These are phyloP conservation scores for Meda fulgida DNA, from an alignment of 2,797 vertebrate species.

Conservation along the genomic window DNA sequence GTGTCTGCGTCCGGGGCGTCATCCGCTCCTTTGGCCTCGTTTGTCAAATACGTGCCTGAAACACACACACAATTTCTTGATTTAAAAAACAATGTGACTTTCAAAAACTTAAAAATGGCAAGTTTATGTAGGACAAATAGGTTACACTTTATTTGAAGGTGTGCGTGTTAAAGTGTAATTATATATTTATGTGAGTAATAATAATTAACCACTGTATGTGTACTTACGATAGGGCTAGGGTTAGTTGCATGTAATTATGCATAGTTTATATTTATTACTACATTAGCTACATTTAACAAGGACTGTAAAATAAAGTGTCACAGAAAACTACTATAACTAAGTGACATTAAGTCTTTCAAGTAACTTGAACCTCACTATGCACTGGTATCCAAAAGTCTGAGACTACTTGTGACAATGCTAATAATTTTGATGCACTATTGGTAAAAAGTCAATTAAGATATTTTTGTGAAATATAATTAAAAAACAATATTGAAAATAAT, in stretches of 20 bases:
- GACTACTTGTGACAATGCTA: too few relatives aligned
- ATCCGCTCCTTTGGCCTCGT: constrained; percentile 98
- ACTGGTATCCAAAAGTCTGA: too few relatives aligned
- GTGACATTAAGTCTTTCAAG: neutral
- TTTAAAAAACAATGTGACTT: neutral
- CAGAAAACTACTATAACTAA: neutral
- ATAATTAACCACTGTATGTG: neutral
- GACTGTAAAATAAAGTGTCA: neutral
- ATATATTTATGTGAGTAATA: neutral
- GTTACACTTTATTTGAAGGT: neutral
- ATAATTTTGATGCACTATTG: too few relatives aligned
- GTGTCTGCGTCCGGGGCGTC: constrained; percentile 97
- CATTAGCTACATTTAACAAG: neutral
- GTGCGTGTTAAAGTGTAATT: neutral
- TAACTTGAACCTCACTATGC: neutral
- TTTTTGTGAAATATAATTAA: too few relatives aligned
- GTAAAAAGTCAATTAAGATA: too few relatives aligned
- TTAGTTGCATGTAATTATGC: neutral
- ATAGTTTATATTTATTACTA: too few relatives aligned
- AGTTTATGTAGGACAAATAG: neutral
- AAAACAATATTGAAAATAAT: neutral
- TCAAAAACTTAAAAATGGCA: neutral
- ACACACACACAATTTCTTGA: constrained; percentile 8
- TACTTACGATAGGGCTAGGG: neutral
- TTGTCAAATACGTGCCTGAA: constrained; percentile 96